Evolutionary conservation across 1,140 invertebrate species (phyloP).

Genomic region (Bombus cullumanus): DNA sequence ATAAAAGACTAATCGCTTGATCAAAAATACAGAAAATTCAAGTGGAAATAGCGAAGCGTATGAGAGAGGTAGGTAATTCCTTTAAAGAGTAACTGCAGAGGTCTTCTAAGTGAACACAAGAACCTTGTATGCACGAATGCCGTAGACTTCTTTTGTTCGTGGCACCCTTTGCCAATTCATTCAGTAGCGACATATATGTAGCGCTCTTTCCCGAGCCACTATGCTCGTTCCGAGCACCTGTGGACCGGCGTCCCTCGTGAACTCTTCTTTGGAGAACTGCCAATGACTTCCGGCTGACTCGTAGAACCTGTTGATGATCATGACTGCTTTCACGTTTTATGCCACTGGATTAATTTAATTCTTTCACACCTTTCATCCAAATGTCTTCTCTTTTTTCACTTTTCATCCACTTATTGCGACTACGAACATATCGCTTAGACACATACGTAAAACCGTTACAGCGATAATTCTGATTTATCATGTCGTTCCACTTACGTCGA

Average conservation of each 20-base stretch:
- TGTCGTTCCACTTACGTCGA: neutral
- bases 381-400: neutral
- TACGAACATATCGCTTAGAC: neutral
- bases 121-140: constrained; percentile 18
- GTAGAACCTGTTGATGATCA: constrained; percentile 77
- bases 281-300: constrained; percentile 74
- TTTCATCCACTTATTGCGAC: too few relatives aligned
- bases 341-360: constrained; percentile 25
- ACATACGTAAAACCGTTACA: neutral
- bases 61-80: constrained; percentile 2
- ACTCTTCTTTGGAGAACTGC: constrained; percentile 71
- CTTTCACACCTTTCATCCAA: too few relatives aligned
- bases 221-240: constrained; percentile 69
- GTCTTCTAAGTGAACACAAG: constrained; percentile 27
- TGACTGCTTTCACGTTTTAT: constrained; percentile 31
- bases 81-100: constrained; percentile 12
- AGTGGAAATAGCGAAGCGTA: too few relatives aligned
- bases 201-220: constrained; percentile 37
- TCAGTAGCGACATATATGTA: constrained; percentile 33
- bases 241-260: constrained; percentile 50
- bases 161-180: constrained; percentile 37
- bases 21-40: neutral
- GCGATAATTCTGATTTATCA: neutral
- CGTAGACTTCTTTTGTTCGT: constrained; percentile 36
- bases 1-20: neutral